Conservation (phyloP, 2,797 vertebrate species). For the Amblyraja radiata region DNA sequence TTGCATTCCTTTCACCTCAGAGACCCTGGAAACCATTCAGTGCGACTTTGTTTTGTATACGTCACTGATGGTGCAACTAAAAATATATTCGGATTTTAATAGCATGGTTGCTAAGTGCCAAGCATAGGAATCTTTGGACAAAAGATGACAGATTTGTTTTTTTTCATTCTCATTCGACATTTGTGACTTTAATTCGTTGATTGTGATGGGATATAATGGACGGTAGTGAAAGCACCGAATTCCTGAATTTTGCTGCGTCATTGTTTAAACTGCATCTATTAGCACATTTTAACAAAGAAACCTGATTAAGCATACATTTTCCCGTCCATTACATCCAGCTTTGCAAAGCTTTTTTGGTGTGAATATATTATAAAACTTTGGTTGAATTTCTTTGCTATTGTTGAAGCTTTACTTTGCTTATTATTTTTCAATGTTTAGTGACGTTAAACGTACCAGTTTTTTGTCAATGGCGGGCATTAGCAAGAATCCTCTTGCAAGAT, state of each 20-base stretch:
- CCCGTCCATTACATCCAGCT: neutral
- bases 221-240: slow-evolving; percentile 42
- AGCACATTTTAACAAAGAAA: slow-evolving; percentile 35
- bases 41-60: slow-evolving; percentile 60
- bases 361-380: neutral
- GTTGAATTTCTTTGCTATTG: neutral
- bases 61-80: slow-evolving; percentile 64
- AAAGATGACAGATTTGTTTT: slow-evolving; percentile 61
- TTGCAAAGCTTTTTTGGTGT: neutral
- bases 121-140: slow-evolving; percentile 65
- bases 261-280: slow-evolving; percentile 39
- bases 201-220: slow-evolving; percentile 30
- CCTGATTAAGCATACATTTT: slow-evolving; percentile 8
- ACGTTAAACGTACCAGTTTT: neutral
- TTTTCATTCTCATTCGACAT: slow-evolving; percentile 54
- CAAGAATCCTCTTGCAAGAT: neutral
- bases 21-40: slow-evolving; percentile 68
- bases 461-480: neutral
- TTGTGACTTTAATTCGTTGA: slow-evolving; percentile 51
- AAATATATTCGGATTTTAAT: slow-evolving; percentile 61
- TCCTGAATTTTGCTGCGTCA: slow-evolving; percentile 43
- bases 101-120: slow-evolving; percentile 70
- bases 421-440: neutral
- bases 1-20: slow-evolving; percentile 57
- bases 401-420: neutral